Percentiles rank a stretch among this genome's conserved stretches.
Evolutionary conservation across 1,140 invertebrate genomes (phyloP).

Genomic region (Bombus sylvicola): DNA sequence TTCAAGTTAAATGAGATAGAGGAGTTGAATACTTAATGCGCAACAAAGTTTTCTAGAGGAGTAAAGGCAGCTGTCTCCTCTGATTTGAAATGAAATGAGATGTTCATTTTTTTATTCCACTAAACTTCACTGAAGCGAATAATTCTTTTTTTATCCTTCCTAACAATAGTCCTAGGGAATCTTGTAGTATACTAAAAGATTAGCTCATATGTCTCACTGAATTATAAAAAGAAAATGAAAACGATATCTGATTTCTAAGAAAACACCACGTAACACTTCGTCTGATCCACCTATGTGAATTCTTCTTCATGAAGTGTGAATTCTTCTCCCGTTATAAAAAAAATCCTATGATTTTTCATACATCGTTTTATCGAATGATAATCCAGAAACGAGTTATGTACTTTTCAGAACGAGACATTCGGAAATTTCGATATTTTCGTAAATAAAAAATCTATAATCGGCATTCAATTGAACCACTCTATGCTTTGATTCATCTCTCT

Average conservation of each 20-base stretch:
- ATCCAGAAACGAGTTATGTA: too few species aligned
- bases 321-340: background rate
- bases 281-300: background rate
- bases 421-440: background rate
- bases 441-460: background rate
- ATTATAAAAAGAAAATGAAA: background rate
- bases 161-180: background rate
- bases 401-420: background rate
- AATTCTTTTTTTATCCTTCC: background rate
- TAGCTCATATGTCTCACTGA: too few species aligned
- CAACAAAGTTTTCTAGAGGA: background rate
- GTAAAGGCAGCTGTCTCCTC: background rate
- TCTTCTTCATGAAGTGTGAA: too few species aligned
- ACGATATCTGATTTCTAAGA: background rate
- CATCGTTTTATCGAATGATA: background rate
- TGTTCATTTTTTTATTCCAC: background rate
- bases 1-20: too few species aligned
- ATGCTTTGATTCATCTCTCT: background rate
- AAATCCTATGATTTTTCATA: background rate
- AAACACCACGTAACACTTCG: background rate
- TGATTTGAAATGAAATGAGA: background rate
- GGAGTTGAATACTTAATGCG: background rate
- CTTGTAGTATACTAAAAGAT: too few species aligned
- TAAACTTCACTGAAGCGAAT: too few species aligned
- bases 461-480: background rate